phyloP scores from a whole-genome alignment of 2,888 invertebrate genomes.

The Lasioglossum morio region DNA sequence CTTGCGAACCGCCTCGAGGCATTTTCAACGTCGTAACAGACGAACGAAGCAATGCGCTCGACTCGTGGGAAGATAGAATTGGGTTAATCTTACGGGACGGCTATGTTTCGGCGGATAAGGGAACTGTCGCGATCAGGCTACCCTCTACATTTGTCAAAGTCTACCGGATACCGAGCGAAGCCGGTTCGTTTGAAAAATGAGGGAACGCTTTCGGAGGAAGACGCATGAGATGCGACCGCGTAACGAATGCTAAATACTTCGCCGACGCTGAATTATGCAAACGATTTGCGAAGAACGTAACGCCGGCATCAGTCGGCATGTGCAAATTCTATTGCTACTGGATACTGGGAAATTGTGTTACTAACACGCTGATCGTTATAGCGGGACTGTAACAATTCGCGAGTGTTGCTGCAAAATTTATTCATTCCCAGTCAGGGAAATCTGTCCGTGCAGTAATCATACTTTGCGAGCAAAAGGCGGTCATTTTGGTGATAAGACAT shows the following conservation, averaged over 20 bases:
- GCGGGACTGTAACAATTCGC: background rate
- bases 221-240: slow-evolving; percentile 1
- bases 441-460: no score
- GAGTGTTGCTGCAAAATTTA: background rate
- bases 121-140: slow-evolving; percentile 26
- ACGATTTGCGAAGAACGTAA: background rate
- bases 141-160: slow-evolving; percentile 66
- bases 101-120: slow-evolving; percentile 43
- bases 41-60: slow-evolving; percentile 43
- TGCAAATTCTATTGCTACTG: background rate
- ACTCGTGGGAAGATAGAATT: slow-evolving; percentile 68
- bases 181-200: slow-evolving; percentile 37
- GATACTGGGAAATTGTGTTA: background rate
- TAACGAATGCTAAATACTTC: slow-evolving; percentile 38
- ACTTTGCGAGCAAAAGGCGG: no score
- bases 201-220: background rate
- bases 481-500: no score
- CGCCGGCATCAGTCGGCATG: background rate
- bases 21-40: slow-evolving; percentile 55
- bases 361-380: background rate
- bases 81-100: slow-evolving; percentile 63
- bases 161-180: slow-evolving; percentile 25
- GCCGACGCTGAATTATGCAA: slow-evolving; percentile 21
- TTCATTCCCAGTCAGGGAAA: no score
- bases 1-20: slow-evolving; percentile 52